Percentiles rank a stretch among this genome's conserved stretches.
phyloP scores from a whole-genome alignment of 2,888 invertebrate genomes.

The Stenotaenia linearis region DNA sequence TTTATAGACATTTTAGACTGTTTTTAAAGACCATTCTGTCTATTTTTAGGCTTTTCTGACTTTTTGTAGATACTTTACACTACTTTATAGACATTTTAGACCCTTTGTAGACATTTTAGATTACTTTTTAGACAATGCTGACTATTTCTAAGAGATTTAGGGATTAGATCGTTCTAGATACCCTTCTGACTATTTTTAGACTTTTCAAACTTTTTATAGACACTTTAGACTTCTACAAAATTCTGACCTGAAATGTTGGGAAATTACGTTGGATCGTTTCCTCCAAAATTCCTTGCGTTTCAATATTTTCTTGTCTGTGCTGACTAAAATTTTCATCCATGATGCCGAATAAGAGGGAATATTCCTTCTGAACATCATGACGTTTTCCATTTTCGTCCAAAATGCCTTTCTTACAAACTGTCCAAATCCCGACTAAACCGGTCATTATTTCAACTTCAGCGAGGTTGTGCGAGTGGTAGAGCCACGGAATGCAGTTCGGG shows the following conservation, averaged over 20 bases:
- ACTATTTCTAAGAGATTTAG: no score
- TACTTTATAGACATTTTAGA: no score
- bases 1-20: no score
- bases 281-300: not conserved
- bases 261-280: not conserved
- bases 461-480: not conserved
- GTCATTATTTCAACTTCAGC: conserved; percentile 19
- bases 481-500: conserved; percentile 12
- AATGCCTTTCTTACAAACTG: conserved; percentile 3
- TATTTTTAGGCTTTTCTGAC: no score
- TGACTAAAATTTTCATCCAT: conserved; percentile 38
- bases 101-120: no score
- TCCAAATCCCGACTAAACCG: not conserved
- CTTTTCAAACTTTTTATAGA: no score
- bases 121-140: no score
- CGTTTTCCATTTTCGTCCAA: conserved; percentile 17
- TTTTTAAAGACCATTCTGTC: no score
- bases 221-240: no score
- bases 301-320: conserved; percentile 37
- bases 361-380: conserved; percentile 34
- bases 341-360: conserved; percentile 37
- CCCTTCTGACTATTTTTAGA: no score
- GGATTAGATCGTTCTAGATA: no score
- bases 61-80: no score
- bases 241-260: not conserved